Conservation (phyloP, 2,113 vertebrate species). For the Catharus bicknelli region DNA sequence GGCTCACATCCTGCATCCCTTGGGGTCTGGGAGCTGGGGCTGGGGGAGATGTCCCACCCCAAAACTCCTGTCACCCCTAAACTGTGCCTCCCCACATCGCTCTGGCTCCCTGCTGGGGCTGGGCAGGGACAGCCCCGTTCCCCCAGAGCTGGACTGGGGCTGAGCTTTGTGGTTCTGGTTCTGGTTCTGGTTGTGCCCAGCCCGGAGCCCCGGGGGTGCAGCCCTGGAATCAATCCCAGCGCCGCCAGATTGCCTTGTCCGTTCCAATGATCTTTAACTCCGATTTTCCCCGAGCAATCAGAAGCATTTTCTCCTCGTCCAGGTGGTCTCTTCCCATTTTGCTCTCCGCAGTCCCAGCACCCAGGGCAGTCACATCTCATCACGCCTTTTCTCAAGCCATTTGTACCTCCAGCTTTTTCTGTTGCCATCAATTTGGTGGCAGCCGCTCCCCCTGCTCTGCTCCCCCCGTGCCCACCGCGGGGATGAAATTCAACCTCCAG, state of each 20-base stretch:
- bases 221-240: constrained; percentile 3
- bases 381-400: constrained; percentile 1
- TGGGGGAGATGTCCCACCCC: no score
- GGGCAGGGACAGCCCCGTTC: no score
- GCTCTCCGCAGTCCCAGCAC: neutral
- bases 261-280: constrained; percentile 57
- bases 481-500: neutral
- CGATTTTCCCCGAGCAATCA: constrained; percentile 32
- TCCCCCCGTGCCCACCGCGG: neutral
- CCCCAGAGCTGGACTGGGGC: rapidly evolving
- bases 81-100: no score
- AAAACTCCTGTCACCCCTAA: no score
- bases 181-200: neutral
- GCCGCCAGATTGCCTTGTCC: constrained; percentile 63
- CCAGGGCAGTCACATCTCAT: constrained; percentile 61
- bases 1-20: no score
- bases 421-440: neutral
- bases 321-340: constrained; percentile 48
- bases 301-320: constrained; percentile 46
- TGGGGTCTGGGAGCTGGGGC: no score
- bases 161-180: no score
- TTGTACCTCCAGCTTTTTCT: neutral
- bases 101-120: no score
- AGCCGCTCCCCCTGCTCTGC: neutral
- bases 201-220: neutral